A percentile compares a stretch with the other conserved stretches of the same genome.
These are phyloP conservation scores for Phytoseiulus persimilis DNA, from an alignment of 2,888 invertebrate species.

Conservation along the genomic window DNA sequence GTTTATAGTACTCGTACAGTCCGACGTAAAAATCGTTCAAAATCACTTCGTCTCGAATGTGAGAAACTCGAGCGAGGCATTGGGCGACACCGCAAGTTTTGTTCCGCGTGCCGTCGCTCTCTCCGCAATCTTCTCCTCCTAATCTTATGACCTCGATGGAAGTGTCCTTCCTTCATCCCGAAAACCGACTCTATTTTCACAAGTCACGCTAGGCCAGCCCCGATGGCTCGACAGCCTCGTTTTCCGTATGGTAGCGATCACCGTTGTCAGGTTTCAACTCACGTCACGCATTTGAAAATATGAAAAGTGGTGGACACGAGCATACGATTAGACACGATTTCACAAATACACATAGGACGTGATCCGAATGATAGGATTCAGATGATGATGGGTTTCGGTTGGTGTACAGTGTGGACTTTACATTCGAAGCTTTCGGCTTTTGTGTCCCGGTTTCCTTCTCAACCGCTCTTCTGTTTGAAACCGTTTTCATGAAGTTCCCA, in stretches of 20 bases:
- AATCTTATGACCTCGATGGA: neutral
- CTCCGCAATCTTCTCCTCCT: no score
- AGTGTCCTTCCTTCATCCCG: neutral
- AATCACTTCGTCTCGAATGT: neutral
- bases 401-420: neutral
- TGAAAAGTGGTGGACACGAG: neutral
- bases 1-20: neutral
- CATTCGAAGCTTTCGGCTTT: neutral
- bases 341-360: neutral
- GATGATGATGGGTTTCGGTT: neutral
- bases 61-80: neutral
- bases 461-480: no score
- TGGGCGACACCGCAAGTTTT: neutral
- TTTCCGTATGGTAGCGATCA: neutral
- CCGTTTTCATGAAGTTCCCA: no score
- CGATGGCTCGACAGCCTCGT: neutral
- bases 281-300: neutral
- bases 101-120: no score
- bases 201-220: neutral
- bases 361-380: neutral
- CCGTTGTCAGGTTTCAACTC: neutral
- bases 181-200: neutral
- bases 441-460: neutral
- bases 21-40: neutral
- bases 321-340: slow-evolving; percentile 5